These are phyloP conservation scores for Serilophus lunatus DNA, from an alignment of 2,113 vertebrate species.

Conservation along the genomic window DNA sequence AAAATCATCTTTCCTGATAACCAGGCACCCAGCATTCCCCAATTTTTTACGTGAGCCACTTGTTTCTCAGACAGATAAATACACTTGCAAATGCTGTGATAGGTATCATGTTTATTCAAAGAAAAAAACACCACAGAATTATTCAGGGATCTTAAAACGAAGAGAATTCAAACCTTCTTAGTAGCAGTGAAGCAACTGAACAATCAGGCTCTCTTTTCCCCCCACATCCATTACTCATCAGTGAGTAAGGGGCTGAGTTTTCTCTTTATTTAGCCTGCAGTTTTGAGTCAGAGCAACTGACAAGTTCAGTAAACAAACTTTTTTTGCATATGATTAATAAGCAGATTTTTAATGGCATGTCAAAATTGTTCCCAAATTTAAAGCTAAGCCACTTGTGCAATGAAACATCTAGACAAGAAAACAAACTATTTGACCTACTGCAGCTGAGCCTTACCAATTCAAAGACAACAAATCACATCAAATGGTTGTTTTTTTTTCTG, in stretches of 20 bases:
- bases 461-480: accelerated
- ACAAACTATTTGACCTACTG: not conserved
- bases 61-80: not conserved
- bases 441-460: not conserved
- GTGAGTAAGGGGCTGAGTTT: not conserved
- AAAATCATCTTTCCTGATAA: not conserved
- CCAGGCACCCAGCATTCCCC: not conserved
- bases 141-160: not conserved
- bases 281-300: not conserved
- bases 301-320: not conserved
- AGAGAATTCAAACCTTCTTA: not conserved
- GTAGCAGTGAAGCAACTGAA: not conserved
- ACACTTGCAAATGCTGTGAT: not conserved
- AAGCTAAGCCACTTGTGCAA: not conserved
- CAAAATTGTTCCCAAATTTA: not conserved
- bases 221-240: not conserved
- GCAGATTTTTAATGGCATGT: not conserved
- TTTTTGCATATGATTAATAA: not conserved
- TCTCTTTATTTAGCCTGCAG: not conserved
- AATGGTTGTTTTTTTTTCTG: not conserved
- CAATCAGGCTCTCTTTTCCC: not conserved
- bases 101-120: accelerated
- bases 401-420: not conserved
- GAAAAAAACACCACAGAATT: not conserved
- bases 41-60: not conserved